phyloP scores from a whole-genome alignment of 2,888 invertebrate genomes.

The Pterostichus niger region DNA sequence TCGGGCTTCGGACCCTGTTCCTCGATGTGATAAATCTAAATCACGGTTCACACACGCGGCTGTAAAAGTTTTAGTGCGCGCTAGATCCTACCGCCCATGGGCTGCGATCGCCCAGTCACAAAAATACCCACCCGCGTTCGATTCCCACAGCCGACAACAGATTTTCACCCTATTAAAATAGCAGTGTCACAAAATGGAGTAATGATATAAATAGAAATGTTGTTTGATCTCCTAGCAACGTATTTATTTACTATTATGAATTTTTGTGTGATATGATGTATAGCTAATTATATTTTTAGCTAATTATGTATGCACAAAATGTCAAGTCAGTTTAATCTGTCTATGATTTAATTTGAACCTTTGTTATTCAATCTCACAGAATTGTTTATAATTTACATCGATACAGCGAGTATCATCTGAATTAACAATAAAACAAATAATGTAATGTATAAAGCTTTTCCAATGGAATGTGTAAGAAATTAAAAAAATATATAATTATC shows the following conservation, averaged over 20 bases:
- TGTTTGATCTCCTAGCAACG: no score
- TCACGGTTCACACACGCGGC: slow-evolving; percentile 8
- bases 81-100: no score
- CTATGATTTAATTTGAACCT: slow-evolving; percentile 19
- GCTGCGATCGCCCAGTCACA: no score
- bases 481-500: slow-evolving; percentile 18
- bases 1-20: neutral
- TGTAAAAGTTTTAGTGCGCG: slow-evolving; percentile 30
- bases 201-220: no score
- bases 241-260: slow-evolving; percentile 16
- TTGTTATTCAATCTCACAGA: slow-evolving; percentile 19
- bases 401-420: neutral
- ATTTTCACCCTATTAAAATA: no score
- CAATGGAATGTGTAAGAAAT: neutral
- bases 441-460: slow-evolving; percentile 9
- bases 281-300: slow-evolving; percentile 17
- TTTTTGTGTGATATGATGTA: slow-evolving; percentile 12
- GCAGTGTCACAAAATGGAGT: no score
- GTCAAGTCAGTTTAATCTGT: slow-evolving; percentile 6
- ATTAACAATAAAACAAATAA: slow-evolving; percentile 3
- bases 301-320: slow-evolving; percentile 34
- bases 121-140: no score
- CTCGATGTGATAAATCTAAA: slow-evolving; percentile 49
- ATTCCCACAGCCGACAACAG: no score
- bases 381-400: slow-evolving; percentile 10